These are phyloP conservation scores for Aphis craccivora DNA, from an alignment of 1,140 invertebrate genomes.

Conservation along the genomic window DNA sequence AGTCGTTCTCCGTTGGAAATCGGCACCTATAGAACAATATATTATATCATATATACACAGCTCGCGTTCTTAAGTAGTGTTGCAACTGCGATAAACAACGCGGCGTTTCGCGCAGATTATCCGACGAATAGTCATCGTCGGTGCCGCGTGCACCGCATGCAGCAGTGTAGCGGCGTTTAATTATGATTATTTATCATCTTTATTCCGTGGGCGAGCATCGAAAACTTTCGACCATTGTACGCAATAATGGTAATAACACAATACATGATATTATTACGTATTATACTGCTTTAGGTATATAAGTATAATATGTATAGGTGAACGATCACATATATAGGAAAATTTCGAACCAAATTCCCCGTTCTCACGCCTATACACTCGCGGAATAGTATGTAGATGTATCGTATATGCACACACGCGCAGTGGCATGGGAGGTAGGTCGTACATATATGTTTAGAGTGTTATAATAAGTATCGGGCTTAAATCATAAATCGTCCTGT, in stretches of 20 bases:
- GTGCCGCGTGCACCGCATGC: not conserved
- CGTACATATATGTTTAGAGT: not conserved
- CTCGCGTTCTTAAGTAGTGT: not conserved
- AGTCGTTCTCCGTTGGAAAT: not conserved
- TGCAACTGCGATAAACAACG: slow-evolving; percentile 24
- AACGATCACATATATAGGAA: not conserved
- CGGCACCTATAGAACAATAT: not conserved
- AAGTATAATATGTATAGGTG: not conserved
- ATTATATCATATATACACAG: not conserved
- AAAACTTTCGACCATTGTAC: slow-evolving; percentile 27
- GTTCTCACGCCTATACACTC: not conserved
- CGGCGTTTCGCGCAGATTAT: not conserved
- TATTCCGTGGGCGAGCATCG: not conserved
- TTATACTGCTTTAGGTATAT: not conserved
- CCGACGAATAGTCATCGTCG: not conserved
- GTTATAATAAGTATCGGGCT: not conserved
- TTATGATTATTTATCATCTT: slow-evolving; percentile 49
- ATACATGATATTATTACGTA: not conserved
- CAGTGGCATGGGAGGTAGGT: not conserved
- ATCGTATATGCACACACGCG: not conserved
- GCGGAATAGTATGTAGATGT: too few relatives aligned
- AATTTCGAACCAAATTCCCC: not conserved
- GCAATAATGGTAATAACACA: not conserved
- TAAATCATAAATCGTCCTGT: not conserved
- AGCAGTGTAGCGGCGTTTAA: not conserved